Base-by-base conservation (phyloP, 2,113 vertebrate genomes). In the Heloderma charlesbogerti region DNA sequence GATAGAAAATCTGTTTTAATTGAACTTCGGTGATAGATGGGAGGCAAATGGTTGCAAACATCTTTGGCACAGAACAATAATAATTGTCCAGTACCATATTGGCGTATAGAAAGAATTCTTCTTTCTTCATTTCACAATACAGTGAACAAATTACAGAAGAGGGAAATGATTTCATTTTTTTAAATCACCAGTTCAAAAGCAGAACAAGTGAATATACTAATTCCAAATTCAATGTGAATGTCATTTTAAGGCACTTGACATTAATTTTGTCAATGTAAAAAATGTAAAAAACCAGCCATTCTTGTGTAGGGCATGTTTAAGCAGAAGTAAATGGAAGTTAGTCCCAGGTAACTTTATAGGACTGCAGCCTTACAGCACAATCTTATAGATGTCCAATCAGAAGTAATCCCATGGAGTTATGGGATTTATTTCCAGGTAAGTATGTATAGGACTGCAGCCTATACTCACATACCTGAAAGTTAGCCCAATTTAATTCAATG, bases 11-110 rank as follows among this genome's bases (percentile, higher is more conserved):
- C 96, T 96, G 85, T 93, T 93, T 96, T 98, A 98, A 98, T 98
- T 98, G 97, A 96, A 93, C 96, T 97, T 97, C 98, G 98, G 92
- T 98, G 98, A 98, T 97, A 97, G 98, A 98, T 97, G 94, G 94
- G 91, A 94, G 98, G 96, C 97, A 98, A 98, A 97, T 96, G 96
- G 94, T 86, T 97, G 97, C 93, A 96, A 97, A 97, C 93, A 96
- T 95, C 95, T 97, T 95, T 96, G 96, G 96, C 95, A 93, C 92
- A 84, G 96, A 94, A 96, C 97, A 97, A 97, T 95, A 97, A 97
- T 96, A 96, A 27, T 97, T 97, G 93, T 16, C 16, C 31, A 97
- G 93, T 95, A 94, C 94, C 90, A 92, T 92, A 95, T 63, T 48
- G 25, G 90, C 92, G 93, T 96, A 96, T 93, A 94, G 95, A 97